Evolutionary conservation across 2,113 vertebrate species (phyloP).

Genomic region (Corvus cornix): DNA sequence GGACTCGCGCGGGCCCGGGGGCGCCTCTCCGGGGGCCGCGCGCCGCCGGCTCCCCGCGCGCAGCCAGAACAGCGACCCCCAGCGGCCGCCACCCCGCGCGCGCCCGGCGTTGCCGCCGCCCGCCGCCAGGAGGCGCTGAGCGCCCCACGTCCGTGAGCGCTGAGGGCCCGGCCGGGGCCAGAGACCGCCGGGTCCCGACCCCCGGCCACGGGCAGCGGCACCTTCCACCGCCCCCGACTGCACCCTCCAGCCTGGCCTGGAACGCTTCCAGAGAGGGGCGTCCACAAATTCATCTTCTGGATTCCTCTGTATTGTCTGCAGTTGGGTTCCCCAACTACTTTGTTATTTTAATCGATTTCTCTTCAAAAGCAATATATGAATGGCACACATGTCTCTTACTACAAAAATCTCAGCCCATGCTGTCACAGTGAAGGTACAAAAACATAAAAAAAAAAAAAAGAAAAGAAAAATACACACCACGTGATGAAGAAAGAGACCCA

Average conservation of each 20-base stretch:
- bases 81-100: no score
- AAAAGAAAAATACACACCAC: neutral
- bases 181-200: no score
- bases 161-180: neutral
- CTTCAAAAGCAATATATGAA: rapidly evolving
- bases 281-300: rapidly evolving
- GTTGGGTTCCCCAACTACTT: rapidly evolving
- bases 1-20: no score
- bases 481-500: neutral
- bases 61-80: no score
- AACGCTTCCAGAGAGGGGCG: neutral
- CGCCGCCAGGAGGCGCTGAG: neutral
- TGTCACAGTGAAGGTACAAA: neutral
- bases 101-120: neutral
- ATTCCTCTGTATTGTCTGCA: rapidly evolving
- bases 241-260: no score
- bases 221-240: neutral
- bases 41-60: neutral
- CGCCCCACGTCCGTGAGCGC: neutral
- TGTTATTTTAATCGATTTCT: rapidly evolving
- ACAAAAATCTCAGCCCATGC: neutral
- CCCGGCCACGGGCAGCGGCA: neutral
- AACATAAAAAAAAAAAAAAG: neutral
- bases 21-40: neutral
- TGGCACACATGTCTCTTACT: rapidly evolving